Base-by-base conservation (phyloP, 2,888 invertebrate genomes). In the Ectropis crepuscularia region DNA sequence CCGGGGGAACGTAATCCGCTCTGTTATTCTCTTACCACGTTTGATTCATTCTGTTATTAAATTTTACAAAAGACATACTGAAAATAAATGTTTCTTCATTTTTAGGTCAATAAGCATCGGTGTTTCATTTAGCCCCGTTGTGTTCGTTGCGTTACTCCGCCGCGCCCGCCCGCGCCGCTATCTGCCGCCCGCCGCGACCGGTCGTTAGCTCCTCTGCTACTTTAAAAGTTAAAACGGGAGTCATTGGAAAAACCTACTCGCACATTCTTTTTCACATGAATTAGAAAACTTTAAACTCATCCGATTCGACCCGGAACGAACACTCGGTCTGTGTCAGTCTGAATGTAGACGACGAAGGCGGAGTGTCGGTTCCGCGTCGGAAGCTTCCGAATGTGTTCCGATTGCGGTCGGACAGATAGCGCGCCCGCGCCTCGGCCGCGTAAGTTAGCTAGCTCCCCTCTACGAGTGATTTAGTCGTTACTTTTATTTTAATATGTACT, bases 81-180 rank as follows among this genome's bases (percentile, higher is more conserved):
- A 92, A 94, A 95, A 95, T 95, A 95, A 95, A 95, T 95, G 94
- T 95, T 95, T 94, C 94, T 94, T 94, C 94, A 94, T 94, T 94
- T 94, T 94, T 94, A 94, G 94, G 94, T 94, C 94, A 94, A 94
- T 93, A 94, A 94, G 90, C 83, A 92, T 89, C 84, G 74, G 90
- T 92, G 90, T 93, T 93, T 93, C 82, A 93, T 92, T 93, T 92
- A 68, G 67, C 66, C 74, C 73, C 75, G 70, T 69, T 71, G 66
- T 59, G 73, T 71, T 70, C 46, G 57, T 58, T 66, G 41, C 9
- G 67, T 69, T 60, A 8, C n/a, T n/a, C n/a, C n/a, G 6, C 41
- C 41, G 41, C 41, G 41, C 41, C 41, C 41, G 41, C 41, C n/a
- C n/a, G 10, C 41, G 8, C 7, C 41, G 16, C 36, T 50, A 48